Evolutionary conservation across 2,113 vertebrate species (phyloP).

Genomic region (Pseudopodoces humilis): DNA sequence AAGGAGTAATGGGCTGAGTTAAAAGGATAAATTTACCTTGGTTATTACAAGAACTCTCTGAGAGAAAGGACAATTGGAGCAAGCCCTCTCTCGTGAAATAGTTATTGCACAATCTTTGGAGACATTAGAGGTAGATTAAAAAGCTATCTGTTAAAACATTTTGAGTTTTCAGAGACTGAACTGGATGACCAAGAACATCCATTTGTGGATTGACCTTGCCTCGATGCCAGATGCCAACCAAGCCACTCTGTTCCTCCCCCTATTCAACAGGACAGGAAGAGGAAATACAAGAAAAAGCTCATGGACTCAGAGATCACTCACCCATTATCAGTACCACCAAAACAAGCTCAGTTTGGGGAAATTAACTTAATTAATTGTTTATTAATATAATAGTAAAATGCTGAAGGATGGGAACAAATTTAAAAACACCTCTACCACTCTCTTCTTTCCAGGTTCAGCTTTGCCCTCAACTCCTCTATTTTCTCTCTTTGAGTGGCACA

Average conservation of each 20-base stretch:
- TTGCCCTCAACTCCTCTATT: background rate
- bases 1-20: background rate
- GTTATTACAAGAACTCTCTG: background rate
- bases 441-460: background rate
- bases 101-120: background rate
- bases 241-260: fast-evolving
- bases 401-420: background rate
- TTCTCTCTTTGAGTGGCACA: background rate
- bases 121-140: background rate
- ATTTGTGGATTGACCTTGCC: background rate
- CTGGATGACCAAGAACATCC: background rate
- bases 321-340: background rate
- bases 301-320: background rate
- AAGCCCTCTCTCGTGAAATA: background rate
- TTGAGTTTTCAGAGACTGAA: background rate
- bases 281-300: background rate
- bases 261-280: background rate
- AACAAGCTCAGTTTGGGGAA: fast-evolving
- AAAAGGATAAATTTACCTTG: background rate
- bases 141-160: background rate
- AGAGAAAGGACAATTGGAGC: background rate
- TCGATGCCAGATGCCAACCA: background rate
- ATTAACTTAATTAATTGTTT: background rate
- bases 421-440: fast-evolving
- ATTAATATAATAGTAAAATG: background rate